phyloP scores from a whole-genome alignment of 1,140 invertebrate genomes.

The Tetraneura akinire region DNA sequence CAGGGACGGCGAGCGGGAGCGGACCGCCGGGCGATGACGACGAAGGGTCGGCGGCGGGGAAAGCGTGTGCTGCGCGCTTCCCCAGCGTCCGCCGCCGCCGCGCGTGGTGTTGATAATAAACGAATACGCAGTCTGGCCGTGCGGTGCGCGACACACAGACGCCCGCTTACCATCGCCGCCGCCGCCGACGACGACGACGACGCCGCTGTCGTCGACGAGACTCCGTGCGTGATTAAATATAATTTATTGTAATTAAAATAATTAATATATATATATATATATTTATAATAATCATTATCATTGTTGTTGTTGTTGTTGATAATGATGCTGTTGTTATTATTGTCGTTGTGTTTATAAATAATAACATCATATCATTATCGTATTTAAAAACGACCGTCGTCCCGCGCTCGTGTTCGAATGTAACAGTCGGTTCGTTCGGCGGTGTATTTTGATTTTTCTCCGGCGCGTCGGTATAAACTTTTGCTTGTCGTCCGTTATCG shows the following conservation, averaged over 20 bases:
- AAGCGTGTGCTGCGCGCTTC: neutral
- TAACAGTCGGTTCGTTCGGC: too few relatives aligned
- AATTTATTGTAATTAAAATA: too few relatives aligned
- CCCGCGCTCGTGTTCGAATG: too few relatives aligned
- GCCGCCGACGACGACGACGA: neutral
- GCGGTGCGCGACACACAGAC: constrained; percentile 50
- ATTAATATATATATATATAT: too few relatives aligned
- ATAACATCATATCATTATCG: too few relatives aligned
- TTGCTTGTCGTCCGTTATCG: neutral
- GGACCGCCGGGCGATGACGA: neutral
- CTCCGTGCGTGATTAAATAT: neutral
- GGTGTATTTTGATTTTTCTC: neutral
- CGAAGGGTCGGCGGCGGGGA: neutral
- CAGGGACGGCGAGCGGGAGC: neutral
- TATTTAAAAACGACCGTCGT: too few relatives aligned
- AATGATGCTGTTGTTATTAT: too few relatives aligned
- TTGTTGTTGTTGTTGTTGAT: too few relatives aligned
- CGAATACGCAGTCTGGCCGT: constrained; percentile 50
- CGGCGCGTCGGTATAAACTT: neutral
- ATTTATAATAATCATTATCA: too few relatives aligned
- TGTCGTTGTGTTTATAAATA: too few relatives aligned
- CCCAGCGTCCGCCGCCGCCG: constrained; percentile 39
- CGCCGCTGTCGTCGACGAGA: neutral
- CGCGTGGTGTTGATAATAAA: constrained; percentile 49
- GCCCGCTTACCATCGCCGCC: constrained; percentile 24